These are phyloP conservation scores for Drosophila longiperda DNA, from an alignment of 2,888 invertebrate species.

Conservation along the genomic window DNA sequence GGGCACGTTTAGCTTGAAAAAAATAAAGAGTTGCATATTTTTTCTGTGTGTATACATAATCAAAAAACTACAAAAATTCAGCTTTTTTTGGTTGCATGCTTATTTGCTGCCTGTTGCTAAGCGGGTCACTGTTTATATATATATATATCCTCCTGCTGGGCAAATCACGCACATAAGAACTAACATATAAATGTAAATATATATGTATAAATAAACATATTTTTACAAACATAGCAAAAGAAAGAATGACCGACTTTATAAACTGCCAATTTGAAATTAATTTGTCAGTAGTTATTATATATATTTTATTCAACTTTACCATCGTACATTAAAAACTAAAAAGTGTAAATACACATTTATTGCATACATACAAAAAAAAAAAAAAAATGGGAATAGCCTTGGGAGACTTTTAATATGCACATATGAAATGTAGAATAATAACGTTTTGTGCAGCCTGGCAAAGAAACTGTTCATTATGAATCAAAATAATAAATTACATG, in stretches of 20 bases:
- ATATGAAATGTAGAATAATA: not conserved
- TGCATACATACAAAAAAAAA: not conserved
- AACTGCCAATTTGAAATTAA: not conserved
- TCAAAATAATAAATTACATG: conserved; percentile 32
- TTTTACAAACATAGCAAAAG: not conserved
- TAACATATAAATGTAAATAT: not conserved
- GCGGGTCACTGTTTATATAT: conserved; percentile 7
- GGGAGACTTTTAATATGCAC: not conserved
- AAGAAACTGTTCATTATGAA: conserved; percentile 17
- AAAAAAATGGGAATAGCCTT: not conserved
- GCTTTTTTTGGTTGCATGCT: conserved; percentile 30
- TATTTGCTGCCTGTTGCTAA: conserved; percentile 43
- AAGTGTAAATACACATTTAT: not conserved
- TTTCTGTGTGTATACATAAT: not conserved
- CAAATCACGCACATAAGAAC: not conserved
- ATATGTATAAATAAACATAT: conserved; percentile 1
- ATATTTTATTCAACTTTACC: not conserved
- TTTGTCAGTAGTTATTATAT: not conserved
- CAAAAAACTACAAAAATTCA: not conserved
- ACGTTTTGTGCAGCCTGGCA: conserved; percentile 2
- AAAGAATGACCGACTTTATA: not conserved
- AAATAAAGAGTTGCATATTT: not conserved
- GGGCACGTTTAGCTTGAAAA: conserved; percentile 31
- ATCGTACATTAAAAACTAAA: not conserved
- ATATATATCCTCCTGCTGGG: not conserved